Base-by-base conservation (phyloP, 2,888 invertebrate species). In the Diabrotica balteata region DNA sequence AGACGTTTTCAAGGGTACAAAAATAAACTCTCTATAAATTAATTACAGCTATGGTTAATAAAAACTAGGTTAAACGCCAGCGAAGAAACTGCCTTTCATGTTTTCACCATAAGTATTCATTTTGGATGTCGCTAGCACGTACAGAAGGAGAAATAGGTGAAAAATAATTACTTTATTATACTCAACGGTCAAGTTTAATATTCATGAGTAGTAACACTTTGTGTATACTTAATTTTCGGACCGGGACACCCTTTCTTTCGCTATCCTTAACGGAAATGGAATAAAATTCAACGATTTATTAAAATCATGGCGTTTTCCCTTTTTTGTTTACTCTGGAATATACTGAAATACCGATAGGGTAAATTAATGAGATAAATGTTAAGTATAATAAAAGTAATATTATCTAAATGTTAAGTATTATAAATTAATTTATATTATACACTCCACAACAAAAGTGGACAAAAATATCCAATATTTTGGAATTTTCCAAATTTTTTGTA, bases 111-210 rank as follows among this genome's bases (percentile, higher is more conserved):
- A 65, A 68, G 66, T 68, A 68, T 68, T 66, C 68, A 62, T 68
- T 63, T 58, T 42, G 51, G 22, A 57, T 42, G 58, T 51, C 63
- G 63, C 51, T 64, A 45, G 45, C 44, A 57, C 63, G 63, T 64
- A 50, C 58, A 51, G 54, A 60, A 62, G 67, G 67, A 53, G 63
- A 63, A 58, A 57, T 63, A 5, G 59, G 58, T 53, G 53, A 67
- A 68, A 68, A 68, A 68, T 68, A 68, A 68, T 65, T 68, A 68
- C 68, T 65, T 68, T 68, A 68, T 68, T 68, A 62, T 68, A 59
- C 65, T 61, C 57, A 51, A 58, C 60, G 54, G 59, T 62, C 54
- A 61, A 17, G 58, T 62, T 68, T 65, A 65, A 59, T 68, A 68
- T 68, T 68, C 65, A 68, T 65, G 68, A 68, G 54, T 62, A 45